phyloP scores from a whole-genome alignment of 2,113 vertebrate species.

The Procavia capensis region DNA sequence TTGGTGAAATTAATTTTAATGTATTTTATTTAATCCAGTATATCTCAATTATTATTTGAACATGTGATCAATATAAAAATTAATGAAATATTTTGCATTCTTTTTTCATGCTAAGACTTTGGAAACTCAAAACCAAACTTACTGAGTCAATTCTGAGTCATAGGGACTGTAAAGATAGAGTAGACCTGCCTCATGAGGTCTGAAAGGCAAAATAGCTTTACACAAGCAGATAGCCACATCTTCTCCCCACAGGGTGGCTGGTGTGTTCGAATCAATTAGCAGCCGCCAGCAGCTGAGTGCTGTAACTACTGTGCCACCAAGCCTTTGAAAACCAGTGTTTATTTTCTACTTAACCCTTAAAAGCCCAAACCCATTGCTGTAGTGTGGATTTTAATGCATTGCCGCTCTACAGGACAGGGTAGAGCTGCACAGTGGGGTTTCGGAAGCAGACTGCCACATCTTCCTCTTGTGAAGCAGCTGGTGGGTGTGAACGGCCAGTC shows the following conservation, averaged over 20 bases:
- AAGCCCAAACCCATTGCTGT: no score
- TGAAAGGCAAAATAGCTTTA: not conserved
- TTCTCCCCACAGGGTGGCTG: not conserved
- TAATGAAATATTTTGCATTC: no score
- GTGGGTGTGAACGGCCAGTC: no score
- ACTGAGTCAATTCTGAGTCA: no score
- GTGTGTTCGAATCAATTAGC: not conserved
- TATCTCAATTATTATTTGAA: constrained; percentile 36
- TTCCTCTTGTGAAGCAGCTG: no score
- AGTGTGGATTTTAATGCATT: no score
- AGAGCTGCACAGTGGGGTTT: no score
- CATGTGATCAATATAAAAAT: no score
- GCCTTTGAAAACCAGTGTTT: not conserved
- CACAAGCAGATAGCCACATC: not conserved
- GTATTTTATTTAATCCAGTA: constrained; percentile 14
- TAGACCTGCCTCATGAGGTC: not conserved
- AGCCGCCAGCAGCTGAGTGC: not conserved
- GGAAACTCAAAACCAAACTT: not conserved
- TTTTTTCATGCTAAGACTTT: not conserved
- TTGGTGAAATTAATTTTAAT: not conserved
- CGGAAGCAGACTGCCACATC: no score
- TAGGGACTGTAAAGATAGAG: no score
- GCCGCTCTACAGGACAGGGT: no score
- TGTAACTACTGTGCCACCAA: not conserved
- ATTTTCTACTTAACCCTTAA: not conserved